phyloP scores from a whole-genome alignment of 1,140 invertebrate species.

The Tetragonula clypearis region DNA sequence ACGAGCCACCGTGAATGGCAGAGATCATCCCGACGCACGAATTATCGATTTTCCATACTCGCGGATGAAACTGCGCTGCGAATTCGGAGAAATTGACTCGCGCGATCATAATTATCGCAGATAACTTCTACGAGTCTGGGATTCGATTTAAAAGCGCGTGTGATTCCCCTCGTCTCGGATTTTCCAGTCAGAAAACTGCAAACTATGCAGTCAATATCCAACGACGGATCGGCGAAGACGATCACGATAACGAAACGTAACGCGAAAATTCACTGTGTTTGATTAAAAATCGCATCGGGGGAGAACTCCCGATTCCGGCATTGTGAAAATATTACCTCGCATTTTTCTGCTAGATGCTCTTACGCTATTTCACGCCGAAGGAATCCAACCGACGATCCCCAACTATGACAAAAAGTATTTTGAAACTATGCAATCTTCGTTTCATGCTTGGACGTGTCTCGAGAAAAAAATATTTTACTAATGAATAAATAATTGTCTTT shows the following conservation, averaged over 20 bases:
- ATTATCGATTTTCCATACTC: not conserved
- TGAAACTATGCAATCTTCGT: not conserved
- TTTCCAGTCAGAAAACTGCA: not conserved
- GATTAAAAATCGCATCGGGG: not conserved
- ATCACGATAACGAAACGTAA: not conserved
- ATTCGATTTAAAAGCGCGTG: constrained; percentile 3
- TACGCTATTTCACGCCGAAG: not conserved
- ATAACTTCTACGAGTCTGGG: not conserved
- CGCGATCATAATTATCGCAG: not conserved
- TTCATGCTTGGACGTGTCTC: not conserved
- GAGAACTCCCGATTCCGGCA: not conserved
- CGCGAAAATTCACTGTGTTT: not conserved
- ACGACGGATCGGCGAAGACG: not conserved
- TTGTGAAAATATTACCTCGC: not conserved
- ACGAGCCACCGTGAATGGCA: too few relatives aligned
- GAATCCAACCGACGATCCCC: not conserved
- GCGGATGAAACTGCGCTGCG: not conserved
- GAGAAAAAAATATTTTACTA: not conserved
- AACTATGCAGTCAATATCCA: not conserved
- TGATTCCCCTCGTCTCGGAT: not conserved
- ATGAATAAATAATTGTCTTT: too few relatives aligned
- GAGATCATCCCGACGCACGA: not conserved
- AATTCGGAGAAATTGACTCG: not conserved
- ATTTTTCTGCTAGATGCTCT: not conserved
- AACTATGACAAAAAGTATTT: not conserved